A percentile compares a stretch with the other conserved stretches of the same genome.
These are phyloP conservation scores for Tetranychus urticae DNA, from an alignment of 1,140 invertebrate species.

Conservation along the genomic window DNA sequence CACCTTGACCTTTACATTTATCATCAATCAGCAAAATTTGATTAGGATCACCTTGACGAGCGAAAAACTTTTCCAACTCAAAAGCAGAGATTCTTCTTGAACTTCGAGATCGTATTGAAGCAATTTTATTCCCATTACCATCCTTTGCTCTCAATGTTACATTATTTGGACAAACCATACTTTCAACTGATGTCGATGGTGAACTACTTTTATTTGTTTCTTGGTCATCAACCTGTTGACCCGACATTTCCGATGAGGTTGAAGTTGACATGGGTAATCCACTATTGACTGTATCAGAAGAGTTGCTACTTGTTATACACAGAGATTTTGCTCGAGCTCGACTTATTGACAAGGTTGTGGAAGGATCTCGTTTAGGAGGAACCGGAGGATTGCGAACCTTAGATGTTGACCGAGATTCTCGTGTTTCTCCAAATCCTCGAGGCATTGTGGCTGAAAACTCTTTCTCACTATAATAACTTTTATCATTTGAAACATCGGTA, in stretches of 20 bases:
- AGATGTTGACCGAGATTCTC: background rate
- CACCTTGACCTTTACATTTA: background rate
- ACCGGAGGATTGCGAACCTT: constrained; percentile 28
- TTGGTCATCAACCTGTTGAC: no score
- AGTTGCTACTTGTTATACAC: constrained; percentile 26
- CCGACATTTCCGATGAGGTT: no score
- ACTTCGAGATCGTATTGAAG: constrained; percentile 57
- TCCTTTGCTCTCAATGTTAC: background rate
- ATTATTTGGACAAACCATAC: no score
- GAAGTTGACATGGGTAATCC: background rate
- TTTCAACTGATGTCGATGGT: no score
- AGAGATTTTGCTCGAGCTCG: constrained; percentile 63
- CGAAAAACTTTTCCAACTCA: constrained; percentile 69
- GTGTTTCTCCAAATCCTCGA: background rate
- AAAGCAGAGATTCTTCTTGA: constrained; percentile 63
- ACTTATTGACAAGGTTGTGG: constrained; percentile 75
- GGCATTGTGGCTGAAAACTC: background rate
- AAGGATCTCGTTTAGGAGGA: constrained; percentile 65
- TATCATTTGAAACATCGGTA: background rate
- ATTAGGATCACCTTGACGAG: constrained; percentile 33
- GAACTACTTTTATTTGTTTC: no score
- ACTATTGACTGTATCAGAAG: background rate
- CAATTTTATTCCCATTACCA: background rate
- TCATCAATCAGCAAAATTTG: background rate
- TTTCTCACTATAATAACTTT: background rate